phyloP scores from a whole-genome alignment of 1,140 invertebrate genomes.

The Megalopta genalis region DNA sequence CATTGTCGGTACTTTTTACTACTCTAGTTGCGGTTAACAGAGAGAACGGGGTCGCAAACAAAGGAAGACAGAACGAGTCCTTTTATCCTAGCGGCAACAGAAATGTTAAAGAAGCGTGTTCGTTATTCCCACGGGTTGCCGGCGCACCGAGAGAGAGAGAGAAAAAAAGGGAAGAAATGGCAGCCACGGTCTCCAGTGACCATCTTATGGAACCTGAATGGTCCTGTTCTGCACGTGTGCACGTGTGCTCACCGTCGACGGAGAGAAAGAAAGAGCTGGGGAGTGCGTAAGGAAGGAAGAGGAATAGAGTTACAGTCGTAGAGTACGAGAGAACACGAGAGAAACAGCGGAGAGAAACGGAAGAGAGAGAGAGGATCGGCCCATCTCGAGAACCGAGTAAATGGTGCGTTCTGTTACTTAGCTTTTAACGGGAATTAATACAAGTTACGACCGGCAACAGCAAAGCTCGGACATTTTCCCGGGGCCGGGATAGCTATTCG shows the following conservation, averaged over 20 bases:
- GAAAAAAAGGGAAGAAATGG: background rate
- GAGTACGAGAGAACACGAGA: background rate
- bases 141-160: background rate
- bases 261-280: background rate
- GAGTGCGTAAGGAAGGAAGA: background rate
- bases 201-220: conserved; percentile 44
- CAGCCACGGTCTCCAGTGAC: conserved; percentile 22
- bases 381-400: conserved; percentile 27
- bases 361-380: conserved; percentile 33
- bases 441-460: conserved; percentile 47
- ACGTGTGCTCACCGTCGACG: background rate
- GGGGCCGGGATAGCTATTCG: conserved; percentile 33
- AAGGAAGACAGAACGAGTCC: background rate
- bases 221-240: background rate
- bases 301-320: background rate
- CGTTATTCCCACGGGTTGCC: conserved; percentile 4
- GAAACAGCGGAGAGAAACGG: background rate
- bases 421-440: conserved; percentile 65
- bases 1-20: conserved; percentile 32
- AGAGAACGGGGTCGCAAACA: conserved; percentile 7
- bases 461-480: conserved; percentile 31
- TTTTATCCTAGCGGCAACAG: conserved; percentile 19
- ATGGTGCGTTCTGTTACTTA: conserved; percentile 60
- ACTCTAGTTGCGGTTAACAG: conserved; percentile 31
- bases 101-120: conserved; percentile 31